phyloP scores from a whole-genome alignment of 2,888 invertebrate species.

The Rhabditophanes sp. region DNA sequence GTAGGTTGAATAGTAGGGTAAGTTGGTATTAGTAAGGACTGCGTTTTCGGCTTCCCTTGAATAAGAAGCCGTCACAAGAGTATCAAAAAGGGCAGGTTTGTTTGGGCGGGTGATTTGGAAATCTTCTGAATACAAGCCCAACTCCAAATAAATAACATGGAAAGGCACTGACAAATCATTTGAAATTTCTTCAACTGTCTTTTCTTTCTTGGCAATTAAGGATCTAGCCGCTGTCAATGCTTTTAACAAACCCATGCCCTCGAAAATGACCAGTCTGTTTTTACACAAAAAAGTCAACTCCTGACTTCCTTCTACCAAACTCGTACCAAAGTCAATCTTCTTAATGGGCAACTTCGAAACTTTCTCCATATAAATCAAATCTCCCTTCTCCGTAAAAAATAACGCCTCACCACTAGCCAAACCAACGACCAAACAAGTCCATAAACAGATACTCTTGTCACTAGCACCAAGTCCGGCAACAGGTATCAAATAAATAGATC shows the following conservation, averaged over 20 bases:
- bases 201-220: too few species aligned
- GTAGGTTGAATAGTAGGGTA: too few species aligned
- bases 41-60: conserved; percentile 2
- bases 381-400: conserved; percentile 36
- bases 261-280: conserved; percentile 7
- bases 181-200: conserved; percentile 20
- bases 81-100: conserved; percentile 20
- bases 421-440: conserved; percentile 20
- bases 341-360: conserved; percentile 20
- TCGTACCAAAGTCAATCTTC: conserved; percentile 20
- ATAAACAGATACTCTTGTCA: conserved; percentile 6
- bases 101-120: conserved; percentile 18
- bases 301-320: conserved; percentile 20
- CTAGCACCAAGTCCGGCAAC: conserved; percentile 8
- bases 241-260: conserved; percentile 19
- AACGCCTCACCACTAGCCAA: conserved; percentile 11
- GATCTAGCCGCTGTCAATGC: conserved; percentile 20
- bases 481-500: conserved; percentile 11
- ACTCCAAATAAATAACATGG: conserved; percentile 13
- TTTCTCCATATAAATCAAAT: conserved; percentile 23
- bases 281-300: conserved; percentile 11
- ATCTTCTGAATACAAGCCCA: conserved; percentile 9
- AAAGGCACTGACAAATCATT: conserved; percentile 21
- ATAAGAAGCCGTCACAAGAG: conserved; percentile 20
- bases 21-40: too few species aligned